Base-by-base conservation (phyloP, 2,113 vertebrate genomes). In the Lophius piscatorius region DNA sequence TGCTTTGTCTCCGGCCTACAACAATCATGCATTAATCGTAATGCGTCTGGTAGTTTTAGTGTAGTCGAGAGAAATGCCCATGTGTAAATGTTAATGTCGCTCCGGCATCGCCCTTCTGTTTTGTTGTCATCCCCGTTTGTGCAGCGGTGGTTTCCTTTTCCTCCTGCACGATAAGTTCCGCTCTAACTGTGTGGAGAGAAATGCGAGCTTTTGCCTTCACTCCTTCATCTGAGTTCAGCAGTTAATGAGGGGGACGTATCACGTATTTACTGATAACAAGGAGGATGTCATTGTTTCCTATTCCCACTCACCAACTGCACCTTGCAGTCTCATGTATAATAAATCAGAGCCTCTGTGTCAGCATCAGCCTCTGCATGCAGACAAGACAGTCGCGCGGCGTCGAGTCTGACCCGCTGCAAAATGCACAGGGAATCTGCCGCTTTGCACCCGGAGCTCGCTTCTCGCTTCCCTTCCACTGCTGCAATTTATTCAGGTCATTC, bases 241-340 rank as follows among this genome's bases (percentile, higher is more conserved):
- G 65, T 74, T 82, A 82, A 83, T 50, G 36, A 84, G 55, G 46
- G 54, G 68, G 68, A 69, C 36, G 76, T 62, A 76, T 84, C 59
- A 29, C 61, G 57, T 84, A 76, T 81, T 84, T 86, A 74, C 65
- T 76, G 83, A 63, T 84, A 82, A 78, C 76, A 76, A 78, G 73
- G 46, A 63, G 62, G 73, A 80, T 62, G 84, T 62, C 63, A 59
- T 67, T 31, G 36, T 72, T 73, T 67, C 54, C 77, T 47, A 74
- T 70, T 55, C 69, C 69, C 63, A 22, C 54, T 63, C 70, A 73
- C 44, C 67, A 51, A 68, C 47, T 62, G 79, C 35, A 34, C 70
- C 77, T 57, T 61, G 59, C 66, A 65, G 63, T 68, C 66, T 62
- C 63, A 74, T 83, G 76, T 65, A 85, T 87, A 78, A 81, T 80